Percentiles rank a stretch among this genome's conserved stretches.
Evolutionary conservation across 2,113 vertebrate species (phyloP).

Genomic region (Picathartes gymnocephalus): DNA sequence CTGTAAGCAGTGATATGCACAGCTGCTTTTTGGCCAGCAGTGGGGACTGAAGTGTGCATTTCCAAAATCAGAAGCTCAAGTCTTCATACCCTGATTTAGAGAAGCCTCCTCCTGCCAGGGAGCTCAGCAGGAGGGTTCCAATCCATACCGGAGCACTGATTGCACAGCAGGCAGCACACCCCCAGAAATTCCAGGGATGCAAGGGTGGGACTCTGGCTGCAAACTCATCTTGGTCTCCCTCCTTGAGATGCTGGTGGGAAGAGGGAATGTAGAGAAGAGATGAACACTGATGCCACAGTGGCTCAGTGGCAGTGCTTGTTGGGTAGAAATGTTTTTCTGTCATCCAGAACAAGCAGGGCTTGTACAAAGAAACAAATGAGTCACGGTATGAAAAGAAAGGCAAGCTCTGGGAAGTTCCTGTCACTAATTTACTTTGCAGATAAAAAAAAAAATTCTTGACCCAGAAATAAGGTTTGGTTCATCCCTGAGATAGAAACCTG

Average conservation of each 20-base stretch:
- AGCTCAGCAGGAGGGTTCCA: neutral
- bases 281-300: neutral
- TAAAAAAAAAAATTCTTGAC: neutral
- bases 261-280: accelerated
- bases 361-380: neutral
- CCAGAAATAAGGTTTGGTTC: conserved; percentile 1
- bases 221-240: neutral
- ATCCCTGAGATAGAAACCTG: neutral
- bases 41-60: neutral
- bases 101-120: neutral
- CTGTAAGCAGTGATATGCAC: neutral
- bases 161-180: neutral
- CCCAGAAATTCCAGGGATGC: neutral
- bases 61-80: neutral
- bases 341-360: neutral
- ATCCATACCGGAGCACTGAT: neutral
- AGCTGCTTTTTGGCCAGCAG: neutral
- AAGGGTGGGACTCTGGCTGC: neutral
- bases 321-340: neutral
- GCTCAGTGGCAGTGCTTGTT: neutral
- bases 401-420: neutral
- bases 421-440: neutral
- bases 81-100: neutral
- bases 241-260: neutral
- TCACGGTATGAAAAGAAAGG: neutral